phyloP scores from a whole-genome alignment of 2,797 vertebrate species.

The Argya squamiceps region DNA sequence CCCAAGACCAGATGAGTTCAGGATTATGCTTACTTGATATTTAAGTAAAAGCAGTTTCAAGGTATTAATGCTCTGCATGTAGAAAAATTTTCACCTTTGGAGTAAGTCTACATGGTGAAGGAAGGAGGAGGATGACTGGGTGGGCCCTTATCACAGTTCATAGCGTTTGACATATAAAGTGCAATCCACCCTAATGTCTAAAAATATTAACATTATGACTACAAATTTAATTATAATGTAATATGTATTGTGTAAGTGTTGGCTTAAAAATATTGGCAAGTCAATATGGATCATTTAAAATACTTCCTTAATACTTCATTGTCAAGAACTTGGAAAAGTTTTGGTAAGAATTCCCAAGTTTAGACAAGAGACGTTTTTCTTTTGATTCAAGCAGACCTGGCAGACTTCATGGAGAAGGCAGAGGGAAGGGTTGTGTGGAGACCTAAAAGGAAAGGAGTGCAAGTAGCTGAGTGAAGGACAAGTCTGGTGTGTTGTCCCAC shows the following conservation, averaged over 20 bases:
- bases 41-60: not conserved
- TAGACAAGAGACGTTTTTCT: not conserved
- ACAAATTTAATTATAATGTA: not conserved
- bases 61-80: not conserved
- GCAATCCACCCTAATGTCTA: not conserved
- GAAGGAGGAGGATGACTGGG: not conserved
- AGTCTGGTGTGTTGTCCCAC: not conserved
- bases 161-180: not conserved
- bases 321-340: not conserved
- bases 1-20: not conserved
- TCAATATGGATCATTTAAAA: not conserved
- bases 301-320: not conserved
- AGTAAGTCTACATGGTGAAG: not conserved
- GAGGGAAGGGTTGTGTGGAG: rapidly evolving
- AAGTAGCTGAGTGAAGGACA: not conserved
- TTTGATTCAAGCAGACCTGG: not conserved
- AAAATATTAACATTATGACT: not conserved
- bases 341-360: not conserved
- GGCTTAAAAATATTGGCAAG: not conserved
- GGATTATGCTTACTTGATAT: not conserved
- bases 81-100: not conserved
- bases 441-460: not conserved
- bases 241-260: not conserved
- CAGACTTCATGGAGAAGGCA: not conserved
- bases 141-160: not conserved